These are phyloP conservation scores for Lepidonotus clava DNA, from an alignment of 2,888 invertebrate genomes.

Conservation along the genomic window DNA sequence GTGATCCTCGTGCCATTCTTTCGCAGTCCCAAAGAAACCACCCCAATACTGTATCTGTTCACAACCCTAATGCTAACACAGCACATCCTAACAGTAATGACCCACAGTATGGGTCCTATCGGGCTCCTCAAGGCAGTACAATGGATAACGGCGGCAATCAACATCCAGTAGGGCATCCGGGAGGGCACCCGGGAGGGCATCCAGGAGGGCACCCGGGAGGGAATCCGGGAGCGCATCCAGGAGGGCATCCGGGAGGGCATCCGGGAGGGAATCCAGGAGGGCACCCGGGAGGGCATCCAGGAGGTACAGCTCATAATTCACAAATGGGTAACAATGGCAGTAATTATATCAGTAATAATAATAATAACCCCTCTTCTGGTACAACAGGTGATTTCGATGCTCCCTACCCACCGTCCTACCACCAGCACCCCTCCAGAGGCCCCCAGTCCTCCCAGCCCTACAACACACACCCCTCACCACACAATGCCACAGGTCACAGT, in stretches of 20 bases:
- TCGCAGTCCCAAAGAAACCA: not conserved
- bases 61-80: not conserved
- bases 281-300: no score
- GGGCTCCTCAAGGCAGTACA: not conserved
- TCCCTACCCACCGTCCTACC: not conserved
- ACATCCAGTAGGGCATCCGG: no score
- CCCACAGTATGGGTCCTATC: not conserved
- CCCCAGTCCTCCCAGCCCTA: conserved; percentile 11
- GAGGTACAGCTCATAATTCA: no score
- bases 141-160: no score
- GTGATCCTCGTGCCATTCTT: not conserved
- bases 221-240: no score
- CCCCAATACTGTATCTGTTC: not conserved
- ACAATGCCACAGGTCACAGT: not conserved
- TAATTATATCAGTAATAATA: no score
- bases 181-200: no score
- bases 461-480: conserved; percentile 5
- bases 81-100: conserved; percentile 9
- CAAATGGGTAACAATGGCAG: no score
- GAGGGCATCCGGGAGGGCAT: no score
- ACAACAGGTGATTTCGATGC: conserved; percentile 16
- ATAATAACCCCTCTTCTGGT: not conserved
- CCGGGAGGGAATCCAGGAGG: no score
- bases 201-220: no score
- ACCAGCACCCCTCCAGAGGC: not conserved